Base-by-base conservation (phyloP, 1,140 invertebrate species). In the Drosophila paulistorum region DNA sequence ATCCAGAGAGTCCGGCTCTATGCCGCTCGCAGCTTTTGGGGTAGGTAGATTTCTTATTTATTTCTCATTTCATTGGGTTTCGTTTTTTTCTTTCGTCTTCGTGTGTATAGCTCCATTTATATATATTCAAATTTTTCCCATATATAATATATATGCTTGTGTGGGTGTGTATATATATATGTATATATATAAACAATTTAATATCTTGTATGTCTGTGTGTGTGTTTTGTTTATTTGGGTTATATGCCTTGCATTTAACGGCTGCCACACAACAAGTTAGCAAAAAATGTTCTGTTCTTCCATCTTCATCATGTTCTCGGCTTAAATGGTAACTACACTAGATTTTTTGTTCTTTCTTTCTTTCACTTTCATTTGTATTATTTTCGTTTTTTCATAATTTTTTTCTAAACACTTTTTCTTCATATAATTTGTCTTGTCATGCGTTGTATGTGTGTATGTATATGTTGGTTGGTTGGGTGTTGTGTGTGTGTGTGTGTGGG, bases 301-400 rank as follows among this genome's bases (percentile, higher is more conserved):
- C 68, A 71, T 20, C 54, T 61, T 58, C 58, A 61, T 62, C 58
- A 64, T 62, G 63, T 62, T 82, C 71, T 81, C 82, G 77, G 80
- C 77, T 90, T 90, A 83, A 71, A 85, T 79, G 80, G 79, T 90
- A 90, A 90, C 82, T 90, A 90, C 87, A 55, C 86, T 90, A 90
- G 59, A 30, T 30, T 57, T 76, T 68, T 65, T 68, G 10, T 39
- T 39, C 71, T 68, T 57, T 64, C 58, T 75, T 86, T 67, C 67
- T 74, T 74, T 67, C 70, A 74, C 74, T 75, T 74, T 77, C 74
- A 45, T 71, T 69, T 81, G 66, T 74, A 66, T 78, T 78, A 80
- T 45, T 67, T 79, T 71, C 45, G 45, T 76, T 72, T 87, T 77
- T 90, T 90, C 57, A 84, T 82, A 77, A 79, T 91, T 30, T 90